These are phyloP conservation scores for Pseudopipra pipra DNA, from an alignment of 2,113 vertebrate genomes.

Conservation along the genomic window DNA sequence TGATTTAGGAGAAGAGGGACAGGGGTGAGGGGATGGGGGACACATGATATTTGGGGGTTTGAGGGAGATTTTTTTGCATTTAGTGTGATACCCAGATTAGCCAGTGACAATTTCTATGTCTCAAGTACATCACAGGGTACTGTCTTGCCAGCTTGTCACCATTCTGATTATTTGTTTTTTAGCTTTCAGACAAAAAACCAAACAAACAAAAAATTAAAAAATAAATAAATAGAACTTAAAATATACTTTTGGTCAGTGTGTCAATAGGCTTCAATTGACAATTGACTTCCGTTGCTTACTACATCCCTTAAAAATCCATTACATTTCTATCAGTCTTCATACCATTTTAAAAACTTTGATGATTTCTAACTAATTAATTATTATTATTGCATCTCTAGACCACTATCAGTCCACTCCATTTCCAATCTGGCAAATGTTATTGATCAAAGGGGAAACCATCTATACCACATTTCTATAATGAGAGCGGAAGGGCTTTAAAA, in stretches of 20 bases:
- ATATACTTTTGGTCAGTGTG: neutral
- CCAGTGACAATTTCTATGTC: neutral
- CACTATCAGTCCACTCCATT: neutral
- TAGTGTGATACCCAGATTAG: neutral
- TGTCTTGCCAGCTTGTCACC: neutral
- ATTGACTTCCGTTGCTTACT: conserved; percentile 20
- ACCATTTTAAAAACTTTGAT: conserved; percentile 11
- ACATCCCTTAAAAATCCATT: conserved; percentile 21
- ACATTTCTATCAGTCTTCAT: neutral
- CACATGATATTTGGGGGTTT: neutral
- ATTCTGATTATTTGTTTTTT: neutral
- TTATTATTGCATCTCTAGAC: neutral
- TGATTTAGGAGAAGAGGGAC: neutral
- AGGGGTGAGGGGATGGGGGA: neutral
- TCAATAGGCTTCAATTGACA: neutral
- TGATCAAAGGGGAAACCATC: conserved; percentile 16
- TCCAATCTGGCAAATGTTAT: neutral
- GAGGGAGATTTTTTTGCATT: neutral
- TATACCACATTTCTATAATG: neutral
- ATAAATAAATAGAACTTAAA: neutral
- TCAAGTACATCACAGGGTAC: neutral
- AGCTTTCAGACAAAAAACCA: neutral
- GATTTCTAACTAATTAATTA: conserved; percentile 28
- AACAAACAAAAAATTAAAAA: no score
- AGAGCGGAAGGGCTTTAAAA: neutral